These are phyloP conservation scores for Amblyopsis hoosieri DNA, from an alignment of 2,797 vertebrate species.

Conservation along the genomic window DNA sequence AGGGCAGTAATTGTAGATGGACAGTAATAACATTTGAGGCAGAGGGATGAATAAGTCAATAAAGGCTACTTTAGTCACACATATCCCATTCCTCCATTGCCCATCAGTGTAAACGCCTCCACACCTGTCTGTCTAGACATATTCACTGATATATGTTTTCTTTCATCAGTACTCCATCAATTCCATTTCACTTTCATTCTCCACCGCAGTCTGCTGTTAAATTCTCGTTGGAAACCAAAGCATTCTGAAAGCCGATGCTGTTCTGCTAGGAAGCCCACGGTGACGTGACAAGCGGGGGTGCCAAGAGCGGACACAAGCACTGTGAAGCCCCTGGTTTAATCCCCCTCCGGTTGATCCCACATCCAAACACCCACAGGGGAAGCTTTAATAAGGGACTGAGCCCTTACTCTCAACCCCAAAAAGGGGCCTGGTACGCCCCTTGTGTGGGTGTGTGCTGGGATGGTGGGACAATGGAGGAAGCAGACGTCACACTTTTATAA, in stretches of 20 bases:
- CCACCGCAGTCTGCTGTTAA: slow-evolving; percentile 69
- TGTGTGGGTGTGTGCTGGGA: slow-evolving; percentile 38
- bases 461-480: slow-evolving; percentile 43
- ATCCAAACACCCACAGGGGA: slow-evolving; percentile 46
- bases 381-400: slow-evolving; percentile 67
- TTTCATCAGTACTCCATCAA: slow-evolving; percentile 64
- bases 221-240: slow-evolving; percentile 80
- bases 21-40: slow-evolving; percentile 49
- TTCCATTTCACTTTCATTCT: slow-evolving; percentile 65
- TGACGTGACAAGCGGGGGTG: slow-evolving; percentile 44
- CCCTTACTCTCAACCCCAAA: slow-evolving; percentile 53
- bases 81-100: slow-evolving; percentile 54
- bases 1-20: slow-evolving; percentile 55
- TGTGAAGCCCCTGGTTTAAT: slow-evolving; percentile 37
- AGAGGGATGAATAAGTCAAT: slow-evolving; percentile 65
- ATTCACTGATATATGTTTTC: slow-evolving; percentile 61
- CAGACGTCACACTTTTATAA: slow-evolving; percentile 67
- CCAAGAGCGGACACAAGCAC: slow-evolving; percentile 36
- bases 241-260: slow-evolving; percentile 65
- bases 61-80: slow-evolving; percentile 72
- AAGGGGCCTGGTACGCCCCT: slow-evolving; percentile 13
- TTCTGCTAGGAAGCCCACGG: slow-evolving; percentile 41
- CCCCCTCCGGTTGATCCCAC: slow-evolving; percentile 47
- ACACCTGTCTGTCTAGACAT: slow-evolving; percentile 60
- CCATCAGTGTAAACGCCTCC: slow-evolving; percentile 38